Conservation (phyloP, 2,797 vertebrate genomes). For the Carduelis carduelis region DNA sequence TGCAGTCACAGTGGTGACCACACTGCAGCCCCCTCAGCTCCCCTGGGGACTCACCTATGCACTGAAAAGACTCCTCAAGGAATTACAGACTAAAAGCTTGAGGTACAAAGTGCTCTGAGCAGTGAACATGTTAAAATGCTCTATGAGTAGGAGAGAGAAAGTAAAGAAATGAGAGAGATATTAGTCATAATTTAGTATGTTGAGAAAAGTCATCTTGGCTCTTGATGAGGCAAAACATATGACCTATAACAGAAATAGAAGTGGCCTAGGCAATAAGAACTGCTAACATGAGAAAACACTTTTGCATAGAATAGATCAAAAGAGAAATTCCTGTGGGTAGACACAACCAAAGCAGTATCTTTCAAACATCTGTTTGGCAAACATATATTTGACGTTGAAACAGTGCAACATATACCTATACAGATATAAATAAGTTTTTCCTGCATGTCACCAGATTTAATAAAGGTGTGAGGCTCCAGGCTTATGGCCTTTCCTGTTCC, state of each 20-base stretch:
- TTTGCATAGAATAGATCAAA: background rate
- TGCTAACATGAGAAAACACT: background rate
- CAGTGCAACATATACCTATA: background rate
- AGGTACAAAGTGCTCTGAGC: background rate
- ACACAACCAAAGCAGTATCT: background rate
- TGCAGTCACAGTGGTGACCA: background rate
- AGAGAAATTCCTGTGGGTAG: background rate
- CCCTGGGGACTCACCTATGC: accelerated
- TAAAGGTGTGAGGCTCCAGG: background rate
- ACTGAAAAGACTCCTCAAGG: background rate
- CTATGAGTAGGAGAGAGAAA: background rate
- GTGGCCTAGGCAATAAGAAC: background rate
- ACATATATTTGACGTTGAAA: background rate
- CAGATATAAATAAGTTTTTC: background rate
- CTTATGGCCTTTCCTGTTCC: background rate
- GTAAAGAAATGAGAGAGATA: background rate
- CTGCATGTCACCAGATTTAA: background rate
- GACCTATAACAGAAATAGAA: background rate
- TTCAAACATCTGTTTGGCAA: background rate
- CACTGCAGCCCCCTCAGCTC: background rate
- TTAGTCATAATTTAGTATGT: background rate
- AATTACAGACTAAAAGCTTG: background rate
- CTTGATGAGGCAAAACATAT: background rate
- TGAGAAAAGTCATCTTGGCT: background rate
- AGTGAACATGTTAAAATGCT: background rate